phyloP scores from a whole-genome alignment of 1,140 invertebrate species.

The Hylyphantes graminicola region DNA sequence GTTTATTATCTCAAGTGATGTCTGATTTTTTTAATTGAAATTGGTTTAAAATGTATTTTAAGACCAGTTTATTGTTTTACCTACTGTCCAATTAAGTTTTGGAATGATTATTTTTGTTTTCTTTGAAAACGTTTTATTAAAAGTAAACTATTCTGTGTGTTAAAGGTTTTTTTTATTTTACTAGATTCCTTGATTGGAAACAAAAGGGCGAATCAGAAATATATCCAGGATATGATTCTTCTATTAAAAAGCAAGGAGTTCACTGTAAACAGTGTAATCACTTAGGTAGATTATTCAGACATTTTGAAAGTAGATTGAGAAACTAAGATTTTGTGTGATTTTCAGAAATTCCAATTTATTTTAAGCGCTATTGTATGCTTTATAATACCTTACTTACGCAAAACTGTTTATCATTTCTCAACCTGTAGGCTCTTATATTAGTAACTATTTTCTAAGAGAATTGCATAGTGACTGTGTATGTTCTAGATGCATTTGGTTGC shows the following conservation, averaged over 20 bases:
- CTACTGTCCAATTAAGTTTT: no score
- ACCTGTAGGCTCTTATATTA: neutral
- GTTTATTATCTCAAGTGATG: no score
- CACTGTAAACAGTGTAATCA: constrained; percentile 39
- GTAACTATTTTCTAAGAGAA: neutral
- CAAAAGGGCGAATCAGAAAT: constrained; percentile 17
- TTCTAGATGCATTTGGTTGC: neutral
- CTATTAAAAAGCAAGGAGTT: constrained; percentile 1
- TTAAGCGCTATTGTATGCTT: neutral
- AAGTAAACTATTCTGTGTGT: neutral
- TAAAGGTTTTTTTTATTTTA: neutral
- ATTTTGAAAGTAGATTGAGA: neutral
- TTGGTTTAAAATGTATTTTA: no score
- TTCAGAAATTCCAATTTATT: neutral
- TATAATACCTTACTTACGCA: neutral
- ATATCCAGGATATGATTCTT: constrained; percentile 28
- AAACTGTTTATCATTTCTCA: neutral
- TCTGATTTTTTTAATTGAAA: no score
- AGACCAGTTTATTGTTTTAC: no score
- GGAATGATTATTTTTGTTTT: neutral
- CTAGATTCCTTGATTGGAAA: constrained; percentile 44
- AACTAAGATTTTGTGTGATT: neutral
- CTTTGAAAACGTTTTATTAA: neutral
- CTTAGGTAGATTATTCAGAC: neutral
- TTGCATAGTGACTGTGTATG: neutral